These are phyloP conservation scores for Liodrosophila aerea DNA, from an alignment of 2,888 invertebrate genomes.

Conservation along the genomic window DNA sequence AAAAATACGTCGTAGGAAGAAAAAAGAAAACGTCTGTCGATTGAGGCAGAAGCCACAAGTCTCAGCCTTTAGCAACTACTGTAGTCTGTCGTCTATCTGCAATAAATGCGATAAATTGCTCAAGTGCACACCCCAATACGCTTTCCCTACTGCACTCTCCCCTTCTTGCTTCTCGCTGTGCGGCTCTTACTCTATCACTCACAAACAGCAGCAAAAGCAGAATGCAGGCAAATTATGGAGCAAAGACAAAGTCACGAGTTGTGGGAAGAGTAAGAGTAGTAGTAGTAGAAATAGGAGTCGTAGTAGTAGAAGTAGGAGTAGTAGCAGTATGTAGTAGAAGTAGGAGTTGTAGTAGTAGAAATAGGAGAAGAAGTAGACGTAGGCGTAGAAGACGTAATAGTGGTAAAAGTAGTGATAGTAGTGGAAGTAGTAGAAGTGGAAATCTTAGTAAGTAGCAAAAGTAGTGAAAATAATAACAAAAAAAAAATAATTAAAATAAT, in stretches of 20 bases:
- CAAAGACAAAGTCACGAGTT: slow-evolving; percentile 2
- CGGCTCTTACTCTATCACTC: too few relatives aligned
- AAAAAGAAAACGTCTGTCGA: background rate
- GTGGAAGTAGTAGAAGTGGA: too few relatives aligned
- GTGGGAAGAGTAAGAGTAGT: background rate
- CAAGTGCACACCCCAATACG: slow-evolving; percentile 50
- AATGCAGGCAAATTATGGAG: slow-evolving; percentile 71
- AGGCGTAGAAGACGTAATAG: too few relatives aligned
- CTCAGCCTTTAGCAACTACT: background rate
- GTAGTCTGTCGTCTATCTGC: slow-evolving; percentile 42
- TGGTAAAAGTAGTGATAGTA: too few relatives aligned
- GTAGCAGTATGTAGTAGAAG: slow-evolving; percentile 12
- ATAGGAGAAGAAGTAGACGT: too few relatives aligned
- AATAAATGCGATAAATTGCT: slow-evolving; percentile 72
- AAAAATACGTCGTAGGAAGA: slow-evolving; percentile 50
- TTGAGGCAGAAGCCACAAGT: background rate
- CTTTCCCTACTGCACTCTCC: background rate
- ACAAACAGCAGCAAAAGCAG: slow-evolving; percentile 20
- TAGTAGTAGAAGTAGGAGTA: slow-evolving; percentile 33
- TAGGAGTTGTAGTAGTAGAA: too few relatives aligned
- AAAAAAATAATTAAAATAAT: too few relatives aligned
- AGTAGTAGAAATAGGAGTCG: background rate
- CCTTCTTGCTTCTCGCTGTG: background rate
- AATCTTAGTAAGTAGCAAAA: too few relatives aligned
- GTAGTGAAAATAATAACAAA: too few relatives aligned